A percentile compares a stretch with the other conserved stretches of the same genome.
phyloP scores from a whole-genome alignment of 2,797 vertebrate genomes.

The Enteromius fasciolatus region DNA sequence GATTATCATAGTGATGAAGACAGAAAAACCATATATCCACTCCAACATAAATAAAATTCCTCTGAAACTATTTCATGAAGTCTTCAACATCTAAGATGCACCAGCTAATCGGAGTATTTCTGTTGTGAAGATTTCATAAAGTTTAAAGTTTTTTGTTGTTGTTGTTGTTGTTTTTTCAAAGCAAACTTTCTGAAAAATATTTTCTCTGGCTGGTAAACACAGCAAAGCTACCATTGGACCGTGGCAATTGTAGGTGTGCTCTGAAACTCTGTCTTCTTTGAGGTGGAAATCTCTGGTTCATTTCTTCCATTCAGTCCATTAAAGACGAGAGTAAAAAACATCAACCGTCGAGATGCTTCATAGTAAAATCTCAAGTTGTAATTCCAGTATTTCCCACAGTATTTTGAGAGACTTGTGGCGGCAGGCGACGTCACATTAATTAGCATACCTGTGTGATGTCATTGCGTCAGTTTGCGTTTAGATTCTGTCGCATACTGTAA shows the following conservation, averaged over 20 bases:
- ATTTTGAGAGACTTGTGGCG: too few relatives aligned
- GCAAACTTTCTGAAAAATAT: background rate
- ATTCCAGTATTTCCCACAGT: too few relatives aligned
- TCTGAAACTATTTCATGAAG: background rate
- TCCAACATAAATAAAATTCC: background rate
- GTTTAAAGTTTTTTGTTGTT: accelerated
- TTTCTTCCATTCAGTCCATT: background rate
- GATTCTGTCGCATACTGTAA: too few relatives aligned
- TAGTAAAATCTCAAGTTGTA: background rate
- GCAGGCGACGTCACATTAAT: too few relatives aligned
- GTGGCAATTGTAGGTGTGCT: background rate
- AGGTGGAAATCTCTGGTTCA: background rate
- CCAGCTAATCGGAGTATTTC: background rate
- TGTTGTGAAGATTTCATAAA: background rate
- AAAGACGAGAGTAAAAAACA: background rate
- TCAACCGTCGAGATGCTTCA: background rate
- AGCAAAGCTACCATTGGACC: background rate
- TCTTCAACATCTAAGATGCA: background rate
- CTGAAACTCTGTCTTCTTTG: background rate
- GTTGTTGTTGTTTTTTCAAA: background rate
- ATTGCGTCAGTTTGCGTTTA: too few relatives aligned
- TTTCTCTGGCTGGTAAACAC: background rate
- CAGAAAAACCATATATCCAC: background rate
- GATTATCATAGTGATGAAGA: background rate
- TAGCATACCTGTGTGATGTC: too few relatives aligned